Conservation (phyloP, 2,888 invertebrate species). For the Epicampocera succincta region DNA sequence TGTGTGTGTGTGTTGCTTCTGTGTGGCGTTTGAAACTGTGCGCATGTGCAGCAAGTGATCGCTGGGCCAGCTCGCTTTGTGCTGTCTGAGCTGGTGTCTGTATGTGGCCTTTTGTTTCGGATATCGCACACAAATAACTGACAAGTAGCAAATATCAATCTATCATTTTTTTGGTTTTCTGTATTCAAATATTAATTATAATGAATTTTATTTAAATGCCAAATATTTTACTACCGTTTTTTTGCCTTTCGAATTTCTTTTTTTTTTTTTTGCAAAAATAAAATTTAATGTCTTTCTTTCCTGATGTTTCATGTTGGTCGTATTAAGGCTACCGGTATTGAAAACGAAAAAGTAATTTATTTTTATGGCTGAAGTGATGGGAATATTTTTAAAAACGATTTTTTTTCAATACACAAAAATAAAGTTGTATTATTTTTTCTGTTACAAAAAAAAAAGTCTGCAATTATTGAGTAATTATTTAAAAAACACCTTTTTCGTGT, state of each 20-base stretch:
- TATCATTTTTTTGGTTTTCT: constrained; percentile 47
- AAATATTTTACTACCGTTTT: constrained; percentile 37
- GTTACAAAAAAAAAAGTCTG: neutral
- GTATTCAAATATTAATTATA: constrained; percentile 44
- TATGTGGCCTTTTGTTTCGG: constrained; percentile 47
- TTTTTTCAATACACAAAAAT: neutral
- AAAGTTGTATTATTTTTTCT: neutral
- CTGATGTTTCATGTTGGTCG: neutral
- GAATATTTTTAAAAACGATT: constrained; percentile 31
- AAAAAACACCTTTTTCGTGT: constrained; percentile 60
- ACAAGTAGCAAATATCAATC: constrained; percentile 67
- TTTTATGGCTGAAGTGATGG: constrained; percentile 43
- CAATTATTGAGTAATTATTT: constrained; percentile 64
- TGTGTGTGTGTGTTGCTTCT: neutral
- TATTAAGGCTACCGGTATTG: constrained; percentile 62
- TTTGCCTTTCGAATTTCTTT: no score
- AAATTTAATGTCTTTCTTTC: constrained; percentile 43
- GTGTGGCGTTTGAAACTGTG: constrained; percentile 21
- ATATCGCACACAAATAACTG: constrained; percentile 39
- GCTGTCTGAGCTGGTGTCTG: neutral
- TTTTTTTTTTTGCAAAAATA: constrained; percentile 50
- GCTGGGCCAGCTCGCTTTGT: constrained; percentile 27
- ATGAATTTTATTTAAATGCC: constrained; percentile 52
- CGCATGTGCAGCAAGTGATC: constrained; percentile 52
- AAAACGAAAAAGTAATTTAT: neutral